Evolutionary conservation across 1,140 invertebrate genomes (phyloP), one percentile per base, ranked within the genome.

Genomic region (Drosophila leontia): DNA sequence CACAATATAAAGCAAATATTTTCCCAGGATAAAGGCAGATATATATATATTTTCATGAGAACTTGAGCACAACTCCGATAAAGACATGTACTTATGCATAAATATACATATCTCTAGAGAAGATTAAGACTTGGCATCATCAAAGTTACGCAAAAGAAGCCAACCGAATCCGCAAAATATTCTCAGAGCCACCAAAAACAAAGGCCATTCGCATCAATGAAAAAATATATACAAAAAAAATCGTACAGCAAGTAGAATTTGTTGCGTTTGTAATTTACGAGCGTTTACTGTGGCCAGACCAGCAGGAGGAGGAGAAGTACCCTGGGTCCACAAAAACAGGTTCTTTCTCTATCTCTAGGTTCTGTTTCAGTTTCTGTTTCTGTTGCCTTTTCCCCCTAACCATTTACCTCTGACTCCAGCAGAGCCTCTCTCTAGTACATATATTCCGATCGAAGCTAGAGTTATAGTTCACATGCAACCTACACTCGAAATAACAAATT

Each of bases 311-410:
- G 51, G 3, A 23, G 15, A 12, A 34, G 23, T 13, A 8, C 29
- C n/a, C n/a, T 34, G n/a, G 34, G 32, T 17, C 35, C 11, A 17
- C n/a, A 1, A 45, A 77, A 78, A 78, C 75, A 61, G 72, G 75
- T 78, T 78, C 57, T 77, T 50, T 69, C 75, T 60, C 55, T 77
- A 60, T 61, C 42, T 78, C 75, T 61, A 44, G 64, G 35, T 60
- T 71, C 67, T n/a, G 67, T 50, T 50, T 39, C 39, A 26, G n/a
- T 44, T 71, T 51, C 17, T 45, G 34, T 19, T 65, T 23, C 15
- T 47, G 41, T 15, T 45, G 32, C n/a, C 34, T 37, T 19, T 32
- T 69, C 23, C 26, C 64, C 64, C 29, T 19, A 42, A 13, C 5
- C 60, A 70, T 59, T 42, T 42, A 65, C 39, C 56, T 42, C 50